Base-by-base conservation (phyloP, 1,140 invertebrate genomes). In the Heterodera schachtii region DNA sequence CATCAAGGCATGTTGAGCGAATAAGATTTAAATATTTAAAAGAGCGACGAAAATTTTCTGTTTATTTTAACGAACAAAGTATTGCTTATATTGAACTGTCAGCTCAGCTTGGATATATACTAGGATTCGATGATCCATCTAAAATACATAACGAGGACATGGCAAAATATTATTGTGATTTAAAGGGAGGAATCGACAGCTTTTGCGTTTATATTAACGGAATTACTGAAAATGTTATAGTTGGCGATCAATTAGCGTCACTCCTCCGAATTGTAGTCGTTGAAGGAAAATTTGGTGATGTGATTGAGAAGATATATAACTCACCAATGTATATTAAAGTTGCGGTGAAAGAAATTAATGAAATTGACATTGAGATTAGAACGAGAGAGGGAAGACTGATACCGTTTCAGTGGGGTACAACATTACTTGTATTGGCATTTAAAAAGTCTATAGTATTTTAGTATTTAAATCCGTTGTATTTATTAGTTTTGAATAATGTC, bases 161-260 rank as follows among this genome's bases (percentile, higher is more conserved):
- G 11, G 75, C 75, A 76, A 76, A 76, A 57, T 76, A 76, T 57
- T 47, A 47, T 43, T 49, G 43, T 13, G 75, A 76, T 21, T 19
- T 76, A 5, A 47, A 43, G 52, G 75, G 75, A 57, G 75, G 75
- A 21, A 41, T 57, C 3, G 43, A 41, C 11, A 43, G 52, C 6
- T 9, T 76, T 3, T 46, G 44, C 31, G 47, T 76, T 5, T 76
- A 76, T 21, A 46, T 49, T 6, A 43, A 43, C 3, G 64, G 64
- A n/a, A 41, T 76, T 41, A 49, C 52, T 3, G 74, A 75, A 75
- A 75, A 75, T 46, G 31, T 41, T n/a, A 46, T 43, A 13, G 31
- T 75, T 60, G 74, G 74, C 3, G 64, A 57, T 6, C 31, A 47
- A 5, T 47, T 66, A 19, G 75, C 75, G 2, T 49, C 75, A 4